Base-by-base conservation (phyloP, 2,797 vertebrate species). In the Scomberomorus guttatus region DNA sequence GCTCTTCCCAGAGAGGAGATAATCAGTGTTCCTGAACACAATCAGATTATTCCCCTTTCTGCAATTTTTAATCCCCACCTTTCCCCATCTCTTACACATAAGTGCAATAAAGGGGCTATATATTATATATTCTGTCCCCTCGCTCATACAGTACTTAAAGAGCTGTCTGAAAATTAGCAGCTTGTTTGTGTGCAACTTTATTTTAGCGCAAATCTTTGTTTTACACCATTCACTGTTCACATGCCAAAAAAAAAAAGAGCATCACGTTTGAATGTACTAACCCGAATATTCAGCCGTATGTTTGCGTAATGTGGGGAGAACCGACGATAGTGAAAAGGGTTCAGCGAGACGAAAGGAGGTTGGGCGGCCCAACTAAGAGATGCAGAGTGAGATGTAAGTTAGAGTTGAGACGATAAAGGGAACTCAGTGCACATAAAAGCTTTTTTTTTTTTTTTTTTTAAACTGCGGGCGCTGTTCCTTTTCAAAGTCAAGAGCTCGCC, bases 101-200 rank as follows among this genome's bases (percentile, higher is more conserved):
- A 88, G 90, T 94, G 92, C 93, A 95, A 93, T 92, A 93, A 87
- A 84, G 79, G 85, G 88, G 87, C 10, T 50, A n/a, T 20, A 50
- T 46, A 50, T 50, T 7, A 0, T 70, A 64, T 75, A 66, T 54
- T 66, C 37, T 55, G 72, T 59, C 81, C 81, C 60, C 48, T 66
- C 1, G 29, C 75, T 87, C 70, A 82, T 72, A 70, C 70, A 83
- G 50, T 72, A 72, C 81, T 73, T 75, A 50, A 50, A 80, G 60
- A 89, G 69, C 75, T 84, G 72, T 79, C 12, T 15, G n/a, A 61
- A 32, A 67, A 52, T 25, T 18, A 76, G 60, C 65, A 72, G 77
- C 61, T 46, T 54, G 74, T 85, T 83, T 42, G 54, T 82, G 76
- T 72, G 67, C 64, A 64, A 79, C 69, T 73, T 77, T 32, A 57